These are phyloP conservation scores for Telmatherina bonti DNA, from an alignment of 2,797 vertebrate species.

Conservation along the genomic window DNA sequence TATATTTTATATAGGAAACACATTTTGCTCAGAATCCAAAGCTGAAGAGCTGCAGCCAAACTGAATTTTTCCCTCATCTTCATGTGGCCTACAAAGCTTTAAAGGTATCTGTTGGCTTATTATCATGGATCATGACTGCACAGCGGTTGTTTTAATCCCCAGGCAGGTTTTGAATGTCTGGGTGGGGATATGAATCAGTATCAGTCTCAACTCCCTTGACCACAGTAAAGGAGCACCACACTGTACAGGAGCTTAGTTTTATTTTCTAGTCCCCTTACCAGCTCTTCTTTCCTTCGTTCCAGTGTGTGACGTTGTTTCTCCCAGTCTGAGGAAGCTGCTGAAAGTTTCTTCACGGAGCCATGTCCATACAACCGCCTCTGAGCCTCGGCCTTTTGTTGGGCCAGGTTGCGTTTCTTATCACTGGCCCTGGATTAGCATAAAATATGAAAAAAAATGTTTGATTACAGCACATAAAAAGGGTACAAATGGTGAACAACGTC, in stretches of 20 bases:
- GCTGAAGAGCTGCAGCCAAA: background rate
- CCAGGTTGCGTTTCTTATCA: slow-evolving; percentile 96
- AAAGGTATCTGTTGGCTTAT: slow-evolving; percentile 20
- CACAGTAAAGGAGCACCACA: slow-evolving; percentile 26
- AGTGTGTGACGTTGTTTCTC: slow-evolving; percentile 94
- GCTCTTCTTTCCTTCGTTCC: slow-evolving; percentile 93
- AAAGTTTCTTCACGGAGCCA: slow-evolving; percentile 89
- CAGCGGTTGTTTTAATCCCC: slow-evolving; percentile 35
- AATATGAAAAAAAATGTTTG: slow-evolving; percentile 15
- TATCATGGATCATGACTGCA: slow-evolving; percentile 4
- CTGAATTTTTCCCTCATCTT: slow-evolving; percentile 6
- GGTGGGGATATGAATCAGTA: slow-evolving; percentile 38
- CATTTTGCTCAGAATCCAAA: background rate
- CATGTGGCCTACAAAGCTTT: slow-evolving; percentile 5
- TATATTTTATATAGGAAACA: background rate
- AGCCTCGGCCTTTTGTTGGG: slow-evolving; percentile 96
- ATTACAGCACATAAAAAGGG: background rate
- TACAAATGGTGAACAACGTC: background rate
- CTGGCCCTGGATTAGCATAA: slow-evolving; percentile 86
- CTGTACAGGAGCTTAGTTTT: slow-evolving; percentile 19
- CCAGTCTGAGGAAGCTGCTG: slow-evolving; percentile 93
- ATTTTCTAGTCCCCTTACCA: slow-evolving; percentile 80
- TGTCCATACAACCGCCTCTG: slow-evolving; percentile 95
- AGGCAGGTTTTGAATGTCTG: slow-evolving; percentile 28
- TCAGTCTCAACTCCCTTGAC: slow-evolving; percentile 15